Percentiles rank a stretch among this genome's conserved stretches.
Evolutionary conservation across 2,888 invertebrate species (phyloP).

Genomic region (Acrobasis repandana): DNA sequence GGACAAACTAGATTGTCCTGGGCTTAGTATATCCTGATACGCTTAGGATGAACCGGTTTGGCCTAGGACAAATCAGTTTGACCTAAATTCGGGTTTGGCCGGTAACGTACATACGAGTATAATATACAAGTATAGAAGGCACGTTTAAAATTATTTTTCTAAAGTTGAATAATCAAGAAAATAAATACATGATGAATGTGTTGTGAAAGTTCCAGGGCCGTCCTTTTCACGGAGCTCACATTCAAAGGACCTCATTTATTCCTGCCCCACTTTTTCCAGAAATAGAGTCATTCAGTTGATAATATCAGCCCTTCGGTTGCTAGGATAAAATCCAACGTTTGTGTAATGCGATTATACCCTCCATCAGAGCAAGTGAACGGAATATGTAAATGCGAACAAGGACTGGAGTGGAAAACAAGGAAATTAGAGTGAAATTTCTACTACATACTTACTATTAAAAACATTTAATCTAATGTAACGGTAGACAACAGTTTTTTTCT

Average conservation of each 20-base stretch:
- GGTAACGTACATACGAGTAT: too few species aligned
- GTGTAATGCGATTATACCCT: neutral
- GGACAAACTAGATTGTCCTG: too few species aligned
- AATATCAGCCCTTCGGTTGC: conserved; percentile 2
- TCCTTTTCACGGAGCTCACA: neutral
- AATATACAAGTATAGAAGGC: neutral
- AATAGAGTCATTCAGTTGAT: conserved; percentile 1
- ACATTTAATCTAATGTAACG: too few species aligned
- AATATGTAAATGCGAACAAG: neutral
- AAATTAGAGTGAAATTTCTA: neutral
- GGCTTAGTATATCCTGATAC: too few species aligned
- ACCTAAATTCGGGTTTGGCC: too few species aligned
- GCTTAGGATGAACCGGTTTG: too few species aligned
- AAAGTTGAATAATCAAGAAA: neutral
- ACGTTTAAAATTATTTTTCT: too few species aligned
- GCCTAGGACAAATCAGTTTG: too few species aligned
- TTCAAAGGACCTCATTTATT: neutral
- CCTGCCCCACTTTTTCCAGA: neutral
- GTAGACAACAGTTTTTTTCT: too few species aligned
- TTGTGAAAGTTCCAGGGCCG: neutral
- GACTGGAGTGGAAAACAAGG: neutral
- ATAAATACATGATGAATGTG: neutral
- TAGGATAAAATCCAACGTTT: conserved; percentile 1
- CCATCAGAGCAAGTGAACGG: neutral
- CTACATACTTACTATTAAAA: too few species aligned